A percentile compares a stretch with the other conserved stretches of the same genome.
Evolutionary conservation across 2,797 vertebrate species (phyloP).

Genomic region (Morus bassanus): DNA sequence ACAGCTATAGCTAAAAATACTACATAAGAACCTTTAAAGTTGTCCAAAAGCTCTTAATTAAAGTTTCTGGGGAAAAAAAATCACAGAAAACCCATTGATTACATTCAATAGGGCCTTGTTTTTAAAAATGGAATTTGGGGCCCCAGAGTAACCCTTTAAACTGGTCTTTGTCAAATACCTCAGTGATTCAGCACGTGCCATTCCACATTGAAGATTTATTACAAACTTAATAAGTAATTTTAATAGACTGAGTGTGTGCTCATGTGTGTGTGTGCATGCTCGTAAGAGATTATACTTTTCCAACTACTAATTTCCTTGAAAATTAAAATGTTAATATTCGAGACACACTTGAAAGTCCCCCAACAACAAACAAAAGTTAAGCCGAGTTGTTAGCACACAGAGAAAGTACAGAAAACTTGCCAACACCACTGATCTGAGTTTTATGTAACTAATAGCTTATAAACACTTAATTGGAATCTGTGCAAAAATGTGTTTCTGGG

Average conservation of each 20-base stretch:
- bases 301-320: slow-evolving; percentile 56
- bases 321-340: slow-evolving; percentile 43
- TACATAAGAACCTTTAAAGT: not conserved
- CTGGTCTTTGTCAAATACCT: slow-evolving; percentile 35
- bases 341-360: slow-evolving; percentile 46
- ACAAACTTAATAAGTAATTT: slow-evolving; percentile 32
- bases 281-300: slow-evolving; percentile 42
- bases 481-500: slow-evolving; percentile 53
- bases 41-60: slow-evolving; percentile 21
- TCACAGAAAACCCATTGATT: slow-evolving; percentile 55
- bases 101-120: slow-evolving; percentile 46
- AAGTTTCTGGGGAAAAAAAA: not conserved
- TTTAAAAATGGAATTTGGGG: slow-evolving; percentile 29
- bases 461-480: slow-evolving; percentile 63
- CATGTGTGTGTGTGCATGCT: not conserved
- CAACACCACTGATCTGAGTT: slow-evolving; percentile 35
- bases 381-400: slow-evolving; percentile 32
- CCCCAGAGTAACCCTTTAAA: slow-evolving; percentile 45
- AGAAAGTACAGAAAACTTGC: slow-evolving; percentile 43
- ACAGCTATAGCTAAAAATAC: slow-evolving; percentile 20
- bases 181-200: slow-evolving; percentile 31
- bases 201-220: slow-evolving; percentile 35
- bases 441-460: slow-evolving; percentile 59
- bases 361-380: slow-evolving; percentile 49
- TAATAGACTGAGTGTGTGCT: not conserved